Base-by-base conservation (phyloP, 2,797 vertebrate genomes). In the Microctenopoma stevenorrisi region DNA sequence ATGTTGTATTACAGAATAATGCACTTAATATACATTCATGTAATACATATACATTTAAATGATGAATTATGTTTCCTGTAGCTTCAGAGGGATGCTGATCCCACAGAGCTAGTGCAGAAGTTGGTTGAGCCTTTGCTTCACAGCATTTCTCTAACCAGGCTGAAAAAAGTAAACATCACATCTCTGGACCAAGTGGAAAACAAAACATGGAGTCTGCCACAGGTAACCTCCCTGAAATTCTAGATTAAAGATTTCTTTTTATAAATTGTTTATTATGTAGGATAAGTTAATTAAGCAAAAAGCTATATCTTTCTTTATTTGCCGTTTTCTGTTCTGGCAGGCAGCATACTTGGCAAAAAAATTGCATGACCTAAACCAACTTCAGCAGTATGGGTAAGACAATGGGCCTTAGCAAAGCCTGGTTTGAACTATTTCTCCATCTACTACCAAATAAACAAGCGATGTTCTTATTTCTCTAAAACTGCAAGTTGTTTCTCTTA, bases 211-310 rank as follows among this genome's bases (percentile, higher is more conserved):
- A 88, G 44, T 58, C 50, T 0, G 11, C 10, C 84, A 48, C 94
- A 94, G 90, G 94, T 94, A 74, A 68, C 7, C 1, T n/a, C n/a
- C 2, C 26, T 18, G n/a, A 68, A 26, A 40, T 47, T 15, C 12
- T 43, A 18, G 11, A 58, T 40, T 33, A 42, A n/a, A 48, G 5
- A 18, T 13, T 9, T 18, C 18, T 2, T 15, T 26, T 16, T 4
- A 28, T 14, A 42, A 4, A 51, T 51, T 43, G 5, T 35, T 37
- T 35, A 18, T 33, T 22, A 30, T 13, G 2, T 53, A 26, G 14
- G 9, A 33, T 33, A 5, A 47, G 7, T 35, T n/a, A 16, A 30
- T 51, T 15, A 51, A 4, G 14, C 33, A 28, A 25, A 44, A 5
- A 40, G n/a, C 1, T 58, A 35, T 15, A 16, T 55, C 4, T 59